Percentiles rank a stretch among this genome's conserved stretches.
Conservation (phyloP, 2,888 invertebrate genomes). For the Erebia aethiops region DNA sequence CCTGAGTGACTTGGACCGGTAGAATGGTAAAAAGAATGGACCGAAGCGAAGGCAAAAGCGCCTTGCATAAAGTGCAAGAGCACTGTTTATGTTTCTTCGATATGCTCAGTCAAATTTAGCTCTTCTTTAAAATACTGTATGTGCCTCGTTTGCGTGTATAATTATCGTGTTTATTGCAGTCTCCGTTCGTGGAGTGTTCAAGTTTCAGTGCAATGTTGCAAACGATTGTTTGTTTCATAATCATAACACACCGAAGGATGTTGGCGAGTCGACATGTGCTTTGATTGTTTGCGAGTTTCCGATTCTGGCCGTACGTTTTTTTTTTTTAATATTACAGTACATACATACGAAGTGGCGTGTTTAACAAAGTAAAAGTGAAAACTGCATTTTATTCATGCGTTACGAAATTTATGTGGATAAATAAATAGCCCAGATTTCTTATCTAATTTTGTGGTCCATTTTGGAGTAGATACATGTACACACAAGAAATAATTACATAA, state of each 20-base stretch:
- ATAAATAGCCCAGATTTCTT: no score
- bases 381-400: not conserved
- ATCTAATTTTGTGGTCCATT: no score
- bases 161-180: slow-evolving; percentile 26
- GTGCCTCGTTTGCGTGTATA: slow-evolving; percentile 31
- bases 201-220: slow-evolving; percentile 44
- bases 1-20: slow-evolving; percentile 43
- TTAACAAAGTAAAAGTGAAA: slow-evolving; percentile 6
- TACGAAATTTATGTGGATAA: not conserved
- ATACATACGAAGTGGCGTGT: slow-evolving; percentile 16
- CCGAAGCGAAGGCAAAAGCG: slow-evolving; percentile 22
- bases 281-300: slow-evolving; percentile 57
- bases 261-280: slow-evolving; percentile 56
- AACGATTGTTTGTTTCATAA: slow-evolving; percentile 49
- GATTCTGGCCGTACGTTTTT: slow-evolving; percentile 46
- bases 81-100: slow-evolving; percentile 8
- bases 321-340: slow-evolving; percentile 31
- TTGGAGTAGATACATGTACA: no score
- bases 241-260: slow-evolving; percentile 50
- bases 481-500: no score
- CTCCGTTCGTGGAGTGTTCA: slow-evolving; percentile 43
- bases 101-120: slow-evolving; percentile 20
- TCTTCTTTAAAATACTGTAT: slow-evolving; percentile 12
- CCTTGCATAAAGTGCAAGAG: slow-evolving; percentile 20
- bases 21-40: slow-evolving; percentile 36